phyloP scores from a whole-genome alignment of 2,113 vertebrate species.

The Chaetops frenatus region DNA sequence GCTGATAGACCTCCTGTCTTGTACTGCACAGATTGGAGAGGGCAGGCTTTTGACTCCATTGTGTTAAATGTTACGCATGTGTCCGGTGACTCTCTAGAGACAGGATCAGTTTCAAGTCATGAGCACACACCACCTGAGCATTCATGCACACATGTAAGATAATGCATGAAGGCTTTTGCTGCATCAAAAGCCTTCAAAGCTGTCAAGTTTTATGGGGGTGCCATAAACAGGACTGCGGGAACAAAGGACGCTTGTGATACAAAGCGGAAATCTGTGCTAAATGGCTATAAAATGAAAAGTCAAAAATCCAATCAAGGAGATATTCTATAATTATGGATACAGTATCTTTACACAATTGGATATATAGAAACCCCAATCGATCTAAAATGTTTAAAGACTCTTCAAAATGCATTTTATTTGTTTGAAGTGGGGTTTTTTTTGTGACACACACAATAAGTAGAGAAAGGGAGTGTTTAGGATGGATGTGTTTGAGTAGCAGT shows the following conservation, averaged over 20 bases:
- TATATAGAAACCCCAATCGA: neutral
- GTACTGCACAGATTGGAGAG: neutral
- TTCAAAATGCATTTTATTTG: neutral
- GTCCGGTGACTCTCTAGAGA: neutral
- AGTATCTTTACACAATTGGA: neutral
- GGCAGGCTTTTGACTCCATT: neutral
- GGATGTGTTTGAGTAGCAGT: neutral
- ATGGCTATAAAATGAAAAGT: neutral
- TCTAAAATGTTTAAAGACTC: neutral
- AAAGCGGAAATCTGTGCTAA: neutral
- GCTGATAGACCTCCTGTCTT: neutral
- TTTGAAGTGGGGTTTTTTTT: neutral
- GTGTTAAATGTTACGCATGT: rapidly evolving
- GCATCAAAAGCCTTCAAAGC: neutral
- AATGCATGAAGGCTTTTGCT: neutral
- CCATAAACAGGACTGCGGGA: neutral
- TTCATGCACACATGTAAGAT: neutral
- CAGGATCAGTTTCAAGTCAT: neutral
- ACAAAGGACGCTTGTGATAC: neutral
- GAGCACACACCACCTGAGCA: neutral
- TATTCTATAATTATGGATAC: neutral
- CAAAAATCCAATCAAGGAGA: neutral
- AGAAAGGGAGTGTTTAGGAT: neutral
- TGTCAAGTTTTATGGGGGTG: neutral
- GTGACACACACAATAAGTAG: neutral